Evolutionary conservation across 2,113 vertebrate genomes (phyloP).

Genomic region (Semnornis frantzii): DNA sequence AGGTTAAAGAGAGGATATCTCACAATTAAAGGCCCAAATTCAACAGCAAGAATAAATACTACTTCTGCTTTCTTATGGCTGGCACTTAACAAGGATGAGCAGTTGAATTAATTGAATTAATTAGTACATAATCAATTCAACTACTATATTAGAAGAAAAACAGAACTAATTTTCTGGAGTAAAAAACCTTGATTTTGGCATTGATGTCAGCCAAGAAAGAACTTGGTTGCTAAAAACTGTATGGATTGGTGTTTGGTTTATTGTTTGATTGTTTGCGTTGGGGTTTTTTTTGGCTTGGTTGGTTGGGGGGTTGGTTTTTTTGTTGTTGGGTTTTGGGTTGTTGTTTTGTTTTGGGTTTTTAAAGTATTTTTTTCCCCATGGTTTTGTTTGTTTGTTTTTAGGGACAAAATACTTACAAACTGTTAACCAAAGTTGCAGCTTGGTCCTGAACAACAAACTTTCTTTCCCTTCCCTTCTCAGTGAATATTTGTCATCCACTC

Average conservation of each 20-base stretch:
- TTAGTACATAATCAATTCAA: too few species aligned
- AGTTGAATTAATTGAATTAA: background rate
- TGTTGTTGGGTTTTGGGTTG: too few species aligned
- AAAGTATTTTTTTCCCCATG: background rate
- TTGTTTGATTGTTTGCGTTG: too few species aligned
- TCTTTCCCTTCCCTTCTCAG: background rate
- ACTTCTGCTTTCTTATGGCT: background rate
- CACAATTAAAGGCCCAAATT: background rate
- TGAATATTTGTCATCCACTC: background rate
- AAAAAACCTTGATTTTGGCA: background rate
- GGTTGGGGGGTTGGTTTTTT: too few species aligned
- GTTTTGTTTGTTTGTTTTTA: too few species aligned
- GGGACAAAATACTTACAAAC: background rate
- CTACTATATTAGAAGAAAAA: background rate
- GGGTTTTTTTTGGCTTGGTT: too few species aligned
- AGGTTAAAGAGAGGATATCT: background rate
- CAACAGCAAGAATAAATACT: background rate
- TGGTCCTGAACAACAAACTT: background rate
- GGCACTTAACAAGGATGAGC: background rate
- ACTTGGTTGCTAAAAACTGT: background rate
- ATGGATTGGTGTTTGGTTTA: too few species aligned
- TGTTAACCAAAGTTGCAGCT: background rate
- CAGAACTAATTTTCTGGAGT: background rate
- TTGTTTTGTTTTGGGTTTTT: too few species aligned
- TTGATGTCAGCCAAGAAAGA: background rate